Evolutionary conservation across 2,888 invertebrate species (phyloP), one percentile per base, ranked within the genome.

Genomic region (Alviniconcha strummeri): DNA sequence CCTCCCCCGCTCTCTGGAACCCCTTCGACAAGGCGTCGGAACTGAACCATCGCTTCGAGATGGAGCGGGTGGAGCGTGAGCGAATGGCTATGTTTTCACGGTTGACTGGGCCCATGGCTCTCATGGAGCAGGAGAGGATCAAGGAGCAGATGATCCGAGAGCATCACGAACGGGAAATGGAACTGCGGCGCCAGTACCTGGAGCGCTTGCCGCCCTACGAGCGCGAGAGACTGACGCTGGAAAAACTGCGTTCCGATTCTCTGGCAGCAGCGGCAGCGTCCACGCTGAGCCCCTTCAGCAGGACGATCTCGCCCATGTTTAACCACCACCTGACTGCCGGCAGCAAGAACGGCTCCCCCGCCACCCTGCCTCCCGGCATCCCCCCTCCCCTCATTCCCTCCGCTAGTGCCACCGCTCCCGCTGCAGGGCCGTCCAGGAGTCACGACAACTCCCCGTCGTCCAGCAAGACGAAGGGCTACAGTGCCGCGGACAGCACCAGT

Each of bases 321-420:
- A 88, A 87, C 80, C 83, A 81, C 19, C 83, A 83, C 60, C 80
- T 81, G 19, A 80, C 84, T 8, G 19, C 84, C 8, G 78, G 85
- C 55, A 83, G 85, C 80, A 92, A 90, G 81, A 88, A 88, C 19
- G 89, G 88, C 69, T 91, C 91, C 19, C 91, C 91, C 5, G 89
- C 90, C n/a, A 86, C 88, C 83, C 85, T 90, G 9, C 88, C 89
- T 9, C 90, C 91, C 5, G 90, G 89, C 4, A 80, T 82, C 7
- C 91, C 91, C 7, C 91, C 91, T 6, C 91, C 91, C 1, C 88
- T 91, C 72, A 91, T 92, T 54, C 90, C 91, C 69, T 90, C 91
- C 72, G 89, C 89, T n/a, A 89, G 87, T 84, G 88, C 90, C 77
- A 77, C 81, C 5, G 77, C 83, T 2, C 81, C 76, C 17, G n/a